These are phyloP conservation scores for Rhinichthys klamathensis DNA, from an alignment of 2,113 vertebrate species.

Conservation along the genomic window DNA sequence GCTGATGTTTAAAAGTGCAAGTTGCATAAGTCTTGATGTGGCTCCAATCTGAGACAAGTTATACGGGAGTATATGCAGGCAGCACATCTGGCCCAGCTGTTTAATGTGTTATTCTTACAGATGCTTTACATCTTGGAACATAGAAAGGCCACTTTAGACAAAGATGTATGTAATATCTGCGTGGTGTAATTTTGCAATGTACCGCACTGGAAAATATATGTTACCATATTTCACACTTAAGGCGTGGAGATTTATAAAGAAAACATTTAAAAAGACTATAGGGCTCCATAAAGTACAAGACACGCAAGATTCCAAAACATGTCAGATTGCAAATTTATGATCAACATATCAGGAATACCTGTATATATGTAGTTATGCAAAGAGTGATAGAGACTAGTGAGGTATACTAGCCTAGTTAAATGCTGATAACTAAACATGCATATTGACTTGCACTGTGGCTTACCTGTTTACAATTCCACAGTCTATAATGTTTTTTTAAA, in stretches of 20 bases:
- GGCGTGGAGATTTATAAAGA: constrained; percentile 1
- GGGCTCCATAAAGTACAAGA: constrained; percentile 7
- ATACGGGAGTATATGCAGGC: constrained; percentile 10
- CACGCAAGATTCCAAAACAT: background rate
- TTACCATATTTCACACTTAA: background rate
- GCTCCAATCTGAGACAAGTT: background rate
- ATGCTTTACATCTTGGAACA: constrained; percentile 17
- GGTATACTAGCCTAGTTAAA: background rate
- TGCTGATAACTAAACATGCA: background rate
- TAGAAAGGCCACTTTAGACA: background rate
- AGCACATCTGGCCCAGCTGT: constrained; percentile 14
- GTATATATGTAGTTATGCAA: background rate
- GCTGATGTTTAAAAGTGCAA: constrained; percentile 4
- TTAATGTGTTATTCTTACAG: constrained; percentile 36
- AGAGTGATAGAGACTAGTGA: background rate
- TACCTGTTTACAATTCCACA: background rate
- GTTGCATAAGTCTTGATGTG: constrained; percentile 12
- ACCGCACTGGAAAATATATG: constrained; percentile 16
- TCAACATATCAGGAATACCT: background rate
- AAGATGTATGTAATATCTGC: background rate
- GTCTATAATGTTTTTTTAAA: background rate
- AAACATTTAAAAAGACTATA: background rate
- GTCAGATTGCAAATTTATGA: background rate
- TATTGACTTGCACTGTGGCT: background rate
- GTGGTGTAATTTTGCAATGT: background rate